Evolutionary conservation across 2,888 invertebrate species (phyloP).

Genomic region (Phaonia tiefii): DNA sequence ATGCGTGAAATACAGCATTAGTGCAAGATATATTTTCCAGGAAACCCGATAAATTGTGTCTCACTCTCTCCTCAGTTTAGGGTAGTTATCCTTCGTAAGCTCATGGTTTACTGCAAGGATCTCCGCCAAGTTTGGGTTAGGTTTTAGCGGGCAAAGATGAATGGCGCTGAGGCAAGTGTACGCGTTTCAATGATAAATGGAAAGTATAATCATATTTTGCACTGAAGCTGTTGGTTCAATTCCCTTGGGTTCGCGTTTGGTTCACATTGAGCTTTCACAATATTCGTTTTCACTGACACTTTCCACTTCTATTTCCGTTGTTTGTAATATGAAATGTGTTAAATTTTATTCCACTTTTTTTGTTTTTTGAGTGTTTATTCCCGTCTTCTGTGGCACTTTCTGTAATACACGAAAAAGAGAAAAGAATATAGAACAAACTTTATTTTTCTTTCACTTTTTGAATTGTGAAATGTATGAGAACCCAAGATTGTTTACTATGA

Average conservation of each 20-base stretch:
- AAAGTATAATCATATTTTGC: conserved; percentile 51
- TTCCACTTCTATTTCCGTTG: conserved; percentile 52
- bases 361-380: conserved; percentile 8
- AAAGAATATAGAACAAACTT: conserved; percentile 66
- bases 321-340: conserved; percentile 50
- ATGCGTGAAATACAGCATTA: conserved; percentile 58
- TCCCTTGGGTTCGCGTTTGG: conserved; percentile 1
- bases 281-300: conserved; percentile 44
- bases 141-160: neutral
- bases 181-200: conserved; percentile 53
- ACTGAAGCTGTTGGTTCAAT: conserved; percentile 30
- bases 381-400: conserved; percentile 26
- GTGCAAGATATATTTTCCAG: conserved; percentile 54
- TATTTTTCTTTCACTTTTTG: conserved; percentile 22
- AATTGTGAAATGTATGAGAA: conserved; percentile 52
- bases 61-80: conserved; percentile 35
- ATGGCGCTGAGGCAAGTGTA: conserved; percentile 4
- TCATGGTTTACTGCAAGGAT: conserved; percentile 44
- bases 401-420: conserved; percentile 29
- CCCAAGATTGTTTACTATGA: neutral
- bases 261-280: conserved; percentile 39
- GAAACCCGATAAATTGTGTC: conserved; percentile 49
- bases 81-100: conserved; percentile 29
- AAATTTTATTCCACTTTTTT: conserved; percentile 34
- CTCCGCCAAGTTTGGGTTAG: conserved; percentile 29